A percentile compares a stretch with the other conserved stretches of the same genome.
These are phyloP conservation scores for Nanorana parkeri DNA, from an alignment of 2,113 vertebrate species.

Conservation along the genomic window DNA sequence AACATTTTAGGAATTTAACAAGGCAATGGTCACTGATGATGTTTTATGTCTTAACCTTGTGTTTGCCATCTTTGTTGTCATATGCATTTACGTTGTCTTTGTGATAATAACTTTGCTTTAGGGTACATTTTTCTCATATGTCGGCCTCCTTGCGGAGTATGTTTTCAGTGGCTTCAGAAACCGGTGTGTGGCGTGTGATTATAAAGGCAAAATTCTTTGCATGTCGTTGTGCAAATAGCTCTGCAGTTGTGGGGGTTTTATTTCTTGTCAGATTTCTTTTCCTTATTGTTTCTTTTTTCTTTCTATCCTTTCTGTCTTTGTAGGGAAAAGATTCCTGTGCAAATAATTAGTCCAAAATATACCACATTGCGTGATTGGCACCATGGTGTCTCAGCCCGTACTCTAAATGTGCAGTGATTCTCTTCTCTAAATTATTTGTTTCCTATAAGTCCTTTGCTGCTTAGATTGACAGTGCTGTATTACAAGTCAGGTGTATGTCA, in stretches of 20 bases:
- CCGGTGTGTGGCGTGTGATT: neutral
- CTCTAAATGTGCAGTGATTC: conserved; percentile 95
- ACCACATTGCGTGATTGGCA: conserved; percentile 97
- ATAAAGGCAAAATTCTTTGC: neutral
- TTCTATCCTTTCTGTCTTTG: conserved; percentile 69
- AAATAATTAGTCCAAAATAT: conserved; percentile 91
- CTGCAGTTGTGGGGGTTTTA: neutral
- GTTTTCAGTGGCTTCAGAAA: neutral
- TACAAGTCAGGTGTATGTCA: neutral
- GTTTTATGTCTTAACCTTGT: too few relatives aligned
- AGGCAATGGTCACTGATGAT: too few relatives aligned
- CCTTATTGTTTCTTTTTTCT: conserved; percentile 70
- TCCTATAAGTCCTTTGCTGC: conserved; percentile 66
- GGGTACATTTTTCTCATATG: neutral
- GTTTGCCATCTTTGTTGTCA: too few relatives aligned
- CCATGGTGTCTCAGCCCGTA: conserved; percentile 96
- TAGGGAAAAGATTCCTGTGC: conserved; percentile 87
- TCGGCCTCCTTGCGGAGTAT: too few relatives aligned
- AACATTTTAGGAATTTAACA: too few relatives aligned
- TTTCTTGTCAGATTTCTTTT: conserved; percentile 57
- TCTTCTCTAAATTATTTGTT: conserved; percentile 62
- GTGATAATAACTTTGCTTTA: neutral
- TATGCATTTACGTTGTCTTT: neutral
- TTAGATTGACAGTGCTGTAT: conserved; percentile 62
- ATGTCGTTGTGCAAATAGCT: neutral